Evolutionary conservation across 2,113 vertebrate genomes (phyloP), one percentile per base, ranked within the genome.

Genomic region (Carlito syrichta): DNA sequence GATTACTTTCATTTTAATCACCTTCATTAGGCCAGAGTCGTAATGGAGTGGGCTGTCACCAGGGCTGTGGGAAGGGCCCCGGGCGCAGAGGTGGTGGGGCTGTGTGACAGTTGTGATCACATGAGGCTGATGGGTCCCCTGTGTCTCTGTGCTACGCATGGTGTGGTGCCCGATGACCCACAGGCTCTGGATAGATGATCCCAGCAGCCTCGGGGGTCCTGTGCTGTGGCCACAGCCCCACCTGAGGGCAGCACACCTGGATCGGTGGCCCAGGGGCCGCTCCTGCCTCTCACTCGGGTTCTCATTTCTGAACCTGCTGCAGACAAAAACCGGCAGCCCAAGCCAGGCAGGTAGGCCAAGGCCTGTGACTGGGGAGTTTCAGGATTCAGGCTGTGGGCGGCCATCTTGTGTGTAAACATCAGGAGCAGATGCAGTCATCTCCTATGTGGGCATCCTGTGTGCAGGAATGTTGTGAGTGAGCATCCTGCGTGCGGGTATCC

Each of bases 1-100:
- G 98, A 97, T 98, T 95, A 96, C 91, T 97, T 95, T 97, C 97
- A 94, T 66, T 98, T 97, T 98, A 98, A 97, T 98, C 97, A 97
- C 92, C 90, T 97, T 98, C 96, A 98, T 98, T 98, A 98, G 97
- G 98, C 22, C 1, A 58, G 27, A 89, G 91, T 68, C 27, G 30
- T 97, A 97, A 98, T 97, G 97, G 98, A 97, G 96, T 48, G 13
- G 93, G 90, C 96, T 95, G 96, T 97, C 96, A 56, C 76, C 2
- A 0, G 20, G 97, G 95, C 95, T 96, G 96, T 35, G 22, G 45
- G 50, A 35, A 85, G 86, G 89, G 89, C 94, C 92, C 0, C 76
- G 91, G 84, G 93, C 60, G 0, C 9, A 38, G 68, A 30, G 74
- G 92, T 0, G 20, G 82, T 52, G 19, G 69, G 1, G 23, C 85